phyloP scores from a whole-genome alignment of 2,888 invertebrate genomes.

The Oithona nana region DNA sequence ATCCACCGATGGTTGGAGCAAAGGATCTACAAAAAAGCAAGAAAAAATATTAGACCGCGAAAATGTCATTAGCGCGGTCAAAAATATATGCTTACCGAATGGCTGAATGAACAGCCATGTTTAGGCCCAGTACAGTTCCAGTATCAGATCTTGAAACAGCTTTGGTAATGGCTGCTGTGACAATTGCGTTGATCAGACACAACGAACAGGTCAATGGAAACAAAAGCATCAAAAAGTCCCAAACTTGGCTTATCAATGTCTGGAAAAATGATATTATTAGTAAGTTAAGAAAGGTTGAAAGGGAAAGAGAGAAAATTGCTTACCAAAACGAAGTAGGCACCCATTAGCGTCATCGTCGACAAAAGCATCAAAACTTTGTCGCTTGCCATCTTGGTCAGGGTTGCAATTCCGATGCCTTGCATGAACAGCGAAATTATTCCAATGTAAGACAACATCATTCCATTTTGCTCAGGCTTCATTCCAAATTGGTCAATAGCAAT shows the following conservation, averaged over 20 bases:
- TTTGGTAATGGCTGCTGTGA: slow-evolving; percentile 9
- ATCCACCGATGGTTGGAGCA: slow-evolving; percentile 7
- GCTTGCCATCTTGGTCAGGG: background rate
- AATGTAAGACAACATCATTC: slow-evolving; percentile 11
- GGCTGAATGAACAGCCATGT: slow-evolving; percentile 13
- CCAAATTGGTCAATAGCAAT: slow-evolving; percentile 16
- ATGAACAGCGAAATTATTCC: slow-evolving; percentile 6
- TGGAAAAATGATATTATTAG: background rate
- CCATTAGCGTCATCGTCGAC: background rate
- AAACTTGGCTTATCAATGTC: background rate
- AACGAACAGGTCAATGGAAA: slow-evolving; percentile 3
- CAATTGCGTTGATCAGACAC: slow-evolving; percentile 7
- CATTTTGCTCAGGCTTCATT: slow-evolving; percentile 6
- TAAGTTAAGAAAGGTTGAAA: background rate
- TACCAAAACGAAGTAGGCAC: slow-evolving; percentile 8
- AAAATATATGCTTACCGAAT: too few relatives aligned
- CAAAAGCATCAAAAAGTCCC: slow-evolving; percentile 1
- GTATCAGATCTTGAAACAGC: slow-evolving; percentile 4
- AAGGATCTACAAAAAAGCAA: too few relatives aligned
- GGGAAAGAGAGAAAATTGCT: background rate
- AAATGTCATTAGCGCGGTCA: too few relatives aligned
- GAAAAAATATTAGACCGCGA: too few relatives aligned
- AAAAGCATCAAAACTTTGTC: background rate
- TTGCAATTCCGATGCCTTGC: slow-evolving; percentile 12
- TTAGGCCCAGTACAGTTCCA: slow-evolving; percentile 7